Base-by-base conservation (phyloP, 30 jellyfish, hydroid and myxozoan species). In the Clytia hemisphaerica region DNA sequence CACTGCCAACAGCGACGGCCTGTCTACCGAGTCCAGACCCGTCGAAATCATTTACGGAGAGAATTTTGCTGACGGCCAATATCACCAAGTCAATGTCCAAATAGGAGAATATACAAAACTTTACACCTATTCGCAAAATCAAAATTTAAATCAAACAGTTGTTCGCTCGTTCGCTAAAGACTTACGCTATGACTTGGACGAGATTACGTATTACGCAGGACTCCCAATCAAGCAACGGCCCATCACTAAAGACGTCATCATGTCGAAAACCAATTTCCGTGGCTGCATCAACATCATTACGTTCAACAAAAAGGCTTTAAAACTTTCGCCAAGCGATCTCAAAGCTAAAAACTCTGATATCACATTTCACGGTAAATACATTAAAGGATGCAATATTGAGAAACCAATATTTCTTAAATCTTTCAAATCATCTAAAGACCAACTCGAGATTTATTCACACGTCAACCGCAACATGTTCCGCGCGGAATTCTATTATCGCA, bases 1-100 rank as follows among this genome's bases (percentile, higher is more conserved):
- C 54, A 55, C 49, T 9, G 55, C 77, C 36, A 69, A 69, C 81
- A 69, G 81, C 54, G 76, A 50, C 18, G 81, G 81, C 3, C 35
- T 69, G 6, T 6, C 32, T 7, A 5, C 58, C 46, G 38, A 1
- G 6, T 15, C 81, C 0, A n/a, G n/a, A n/a, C 19, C 54, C 14
- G 22, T 69, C 1, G 51, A 49, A 10, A 31, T 69, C 18, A 45
- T 69, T 21, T 76, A 69, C 75, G 66, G 67, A 3, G 54, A 16
- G 19, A 69, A 69, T 25, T 45, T 45, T 16, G 81, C 81, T 2
- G 81, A 69, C 49, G 81, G 81, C 3, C 4, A 44, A 0, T 3
- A 9, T 15, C 81, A 69, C 22, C 81, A 69, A 32, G 81, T 69
- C 2, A 50, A 44, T 24, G 59, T 69, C n/a, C 76, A 69, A 28